Base-by-base conservation (phyloP, 2,888 invertebrate species). In the Hipparchia sbordonii region DNA sequence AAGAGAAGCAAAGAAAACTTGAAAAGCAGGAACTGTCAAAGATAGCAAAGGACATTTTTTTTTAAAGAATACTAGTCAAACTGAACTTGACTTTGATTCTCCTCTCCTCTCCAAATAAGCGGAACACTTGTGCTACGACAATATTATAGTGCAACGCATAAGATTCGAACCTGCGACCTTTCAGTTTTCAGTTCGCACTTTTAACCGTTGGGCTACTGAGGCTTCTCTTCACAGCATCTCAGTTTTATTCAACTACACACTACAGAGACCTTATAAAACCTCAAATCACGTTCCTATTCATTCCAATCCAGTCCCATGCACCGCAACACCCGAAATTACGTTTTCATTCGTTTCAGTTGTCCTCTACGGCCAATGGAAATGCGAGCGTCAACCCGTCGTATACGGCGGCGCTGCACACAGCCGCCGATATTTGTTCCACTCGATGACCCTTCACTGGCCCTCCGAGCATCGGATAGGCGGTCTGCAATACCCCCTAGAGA, bases 371-470 rank as follows among this genome's bases (percentile, higher is more conserved):
- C 72, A 79, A 59, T 92, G 91, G 91, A 74, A 77, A 2, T 65
- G 52, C 0, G 70, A 80, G 0, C 74, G 72, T 0, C 82, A 82
- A 6, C 92, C 92, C 0, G 57, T 85, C 0, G 78, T 92, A 0
- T 86, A 86, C 72, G 91, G 91, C 0, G 92, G 92, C 0, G 89
- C 89, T 2, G 88, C 85, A 0, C 84, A 90, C 75, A 86, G 87
- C 56, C 86, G 92, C 0, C 84, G 90, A 2, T 92, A 92, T 72
- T 54, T 87, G 1, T 92, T 92, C 78, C 85, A 91, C 73, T 90
- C 88, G 0, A 67, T 92, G 48, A 79, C 81, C 7, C 48, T 90
- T 0, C 89, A 86, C 70, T 85, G 87, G 82, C 91, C 90, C 0
- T 90, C 92, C 0, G 92, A 92, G 66, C 92, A 92, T 67, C 81